Evolutionary conservation across 1,140 invertebrate genomes (phyloP).

Genomic region (Temnothorax curvispinosus): DNA sequence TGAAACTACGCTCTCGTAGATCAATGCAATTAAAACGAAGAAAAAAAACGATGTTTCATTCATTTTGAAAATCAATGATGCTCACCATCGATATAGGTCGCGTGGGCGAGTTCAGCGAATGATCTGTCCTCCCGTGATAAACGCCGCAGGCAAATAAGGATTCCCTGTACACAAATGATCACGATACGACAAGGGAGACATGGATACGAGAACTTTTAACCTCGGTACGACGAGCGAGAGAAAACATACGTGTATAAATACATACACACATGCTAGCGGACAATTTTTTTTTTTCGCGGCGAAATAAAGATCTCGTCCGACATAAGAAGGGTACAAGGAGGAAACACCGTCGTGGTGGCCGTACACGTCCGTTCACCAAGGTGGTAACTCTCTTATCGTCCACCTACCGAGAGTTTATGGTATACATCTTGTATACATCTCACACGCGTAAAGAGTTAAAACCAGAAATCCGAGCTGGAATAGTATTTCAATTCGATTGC

Average conservation of each 20-base stretch:
- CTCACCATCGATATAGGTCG: slow-evolving; percentile 34
- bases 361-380: slow-evolving; percentile 70
- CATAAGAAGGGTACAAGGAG: slow-evolving; percentile 72
- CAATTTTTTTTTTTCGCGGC: slow-evolving; percentile 69
- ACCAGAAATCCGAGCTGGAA: neutral
- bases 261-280: slow-evolving; percentile 7
- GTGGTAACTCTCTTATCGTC: slow-evolving; percentile 63
- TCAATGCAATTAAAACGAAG: neutral
- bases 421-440: neutral
- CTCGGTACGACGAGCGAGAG: slow-evolving; percentile 23
- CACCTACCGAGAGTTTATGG: slow-evolving; percentile 34
- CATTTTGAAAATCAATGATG: slow-evolving; percentile 38
- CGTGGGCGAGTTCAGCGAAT: slow-evolving; percentile 60
- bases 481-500: slow-evolving; percentile 5
- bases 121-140: slow-evolving; percentile 62
- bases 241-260: neutral
- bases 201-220: slow-evolving; percentile 64
- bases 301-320: slow-evolving; percentile 76
- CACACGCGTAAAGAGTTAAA: neutral
- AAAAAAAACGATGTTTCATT: slow-evolving; percentile 6
- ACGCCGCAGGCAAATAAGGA: slow-evolving; percentile 52
- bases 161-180: slow-evolving; percentile 33
- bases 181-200: slow-evolving; percentile 20
- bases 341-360: slow-evolving; percentile 72
- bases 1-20: neutral